These are phyloP conservation scores for Coptodon rendalli DNA, from an alignment of 2,113 vertebrate species.

Conservation along the genomic window DNA sequence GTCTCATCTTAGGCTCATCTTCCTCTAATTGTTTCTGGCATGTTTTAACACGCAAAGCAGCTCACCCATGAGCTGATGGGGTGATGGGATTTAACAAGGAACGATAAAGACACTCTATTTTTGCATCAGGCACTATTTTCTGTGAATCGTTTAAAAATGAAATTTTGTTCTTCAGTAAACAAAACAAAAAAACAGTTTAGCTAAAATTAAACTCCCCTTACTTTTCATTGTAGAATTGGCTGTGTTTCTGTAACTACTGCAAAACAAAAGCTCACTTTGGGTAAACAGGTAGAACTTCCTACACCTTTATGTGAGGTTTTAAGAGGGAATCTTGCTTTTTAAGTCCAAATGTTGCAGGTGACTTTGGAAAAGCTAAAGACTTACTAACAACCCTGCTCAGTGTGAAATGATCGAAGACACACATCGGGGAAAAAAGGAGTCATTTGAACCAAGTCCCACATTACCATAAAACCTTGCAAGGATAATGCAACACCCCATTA, in stretches of 20 bases:
- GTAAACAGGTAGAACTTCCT: neutral
- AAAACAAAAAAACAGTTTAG: neutral
- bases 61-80: neutral
- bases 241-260: neutral
- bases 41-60: neutral
- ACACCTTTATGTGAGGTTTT: neutral
- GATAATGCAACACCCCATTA: conserved; percentile 32
- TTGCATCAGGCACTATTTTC: neutral
- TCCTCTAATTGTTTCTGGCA: neutral
- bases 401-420: conserved; percentile 5
- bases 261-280: neutral
- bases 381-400: neutral
- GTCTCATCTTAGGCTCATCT: neutral
- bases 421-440: neutral
- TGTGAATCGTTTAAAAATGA: neutral
- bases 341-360: neutral
- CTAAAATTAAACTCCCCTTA: neutral
- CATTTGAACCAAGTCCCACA: neutral
- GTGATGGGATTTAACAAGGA: neutral
- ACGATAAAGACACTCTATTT: neutral
- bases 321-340: neutral
- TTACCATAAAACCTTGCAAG: conserved; percentile 23
- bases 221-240: neutral
- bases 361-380: neutral
- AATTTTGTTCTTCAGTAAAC: neutral